Base-by-base conservation (phyloP, 1,140 invertebrate genomes). In the Bicyclus anynana region DNA sequence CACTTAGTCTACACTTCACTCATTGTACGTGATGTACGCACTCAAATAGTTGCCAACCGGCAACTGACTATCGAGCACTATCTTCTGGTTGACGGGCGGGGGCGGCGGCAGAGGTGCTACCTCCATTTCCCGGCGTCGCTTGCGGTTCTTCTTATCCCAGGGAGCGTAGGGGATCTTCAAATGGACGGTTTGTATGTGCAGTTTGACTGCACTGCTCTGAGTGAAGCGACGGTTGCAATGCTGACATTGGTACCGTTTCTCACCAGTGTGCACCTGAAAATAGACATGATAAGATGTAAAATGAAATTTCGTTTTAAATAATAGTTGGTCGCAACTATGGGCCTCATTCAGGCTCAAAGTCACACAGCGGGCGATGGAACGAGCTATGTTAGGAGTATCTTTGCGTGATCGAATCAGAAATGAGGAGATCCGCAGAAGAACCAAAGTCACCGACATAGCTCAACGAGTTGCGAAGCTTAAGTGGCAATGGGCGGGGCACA, bases 171-270 rank as follows among this genome's bases (percentile, higher is more conserved):
- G 84, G 46, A 87, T 87, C 67, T 87, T 87, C 2, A 87, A 62
- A 29, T 87, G 84, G 1, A 87, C 84, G 0, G 84, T 87, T 40
- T 87, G 84, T 46, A 87, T 84, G 74, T 87, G 84, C 0, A 87
- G 66, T 12, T 87, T 87, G 12, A 85, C 78, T 1, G 84, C 83
- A 18, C 71, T 82, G 64, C 78, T 83, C 52, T 87, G 84, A 0
- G 84, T 79, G 71, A 87, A 87, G n/a, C 84, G 79, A 0, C 82
- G 72, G 61, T 70, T 76, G 62, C 82, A 87, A 33, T 85, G 77
- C 23, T 81, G 80, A 13, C 84, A 87, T 18, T 84, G 72, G 62
- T 77, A 85, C 4, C 75, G 73, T 46, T 85, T 87, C 51, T 87
- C 84, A 5, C 82, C 82, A 0, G 84, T 87, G 56, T 87, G 84